Evolutionary conservation across 2,888 invertebrate genomes (phyloP).

Genomic region (Caenorhabditis doughertyi): DNA sequence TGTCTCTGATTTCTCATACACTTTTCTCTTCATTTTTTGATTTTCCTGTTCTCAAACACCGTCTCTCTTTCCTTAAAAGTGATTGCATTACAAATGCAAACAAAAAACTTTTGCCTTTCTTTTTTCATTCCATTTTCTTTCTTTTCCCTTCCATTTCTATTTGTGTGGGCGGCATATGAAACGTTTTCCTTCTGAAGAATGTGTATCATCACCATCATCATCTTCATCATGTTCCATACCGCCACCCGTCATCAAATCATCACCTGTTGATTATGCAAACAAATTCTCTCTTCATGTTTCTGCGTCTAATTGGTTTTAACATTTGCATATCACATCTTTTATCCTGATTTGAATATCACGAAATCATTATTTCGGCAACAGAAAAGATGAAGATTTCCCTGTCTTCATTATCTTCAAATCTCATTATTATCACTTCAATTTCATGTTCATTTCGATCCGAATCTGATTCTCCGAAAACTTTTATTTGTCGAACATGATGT

Average conservation of each 20-base stretch:
- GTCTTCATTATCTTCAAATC: constrained; percentile 4
- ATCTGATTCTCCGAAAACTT: background rate
- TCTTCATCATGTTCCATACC: constrained; percentile 33
- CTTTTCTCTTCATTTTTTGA: constrained; percentile 6
- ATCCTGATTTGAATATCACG: constrained; percentile 43
- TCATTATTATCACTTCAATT: constrained; percentile 29
- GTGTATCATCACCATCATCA: constrained; percentile 3
- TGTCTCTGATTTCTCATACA: constrained; percentile 26
- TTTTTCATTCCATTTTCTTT: constrained; percentile 23
- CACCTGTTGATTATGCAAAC: constrained; percentile 52
- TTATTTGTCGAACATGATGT: constrained; percentile 44
- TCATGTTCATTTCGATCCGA: constrained; percentile 9
- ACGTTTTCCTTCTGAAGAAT: constrained; percentile 18
- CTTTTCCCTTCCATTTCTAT: constrained; percentile 18
- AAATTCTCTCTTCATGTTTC: constrained; percentile 8
- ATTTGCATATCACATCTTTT: background rate
- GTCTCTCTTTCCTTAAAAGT: constrained; percentile 56
- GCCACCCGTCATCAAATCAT: constrained; percentile 23
- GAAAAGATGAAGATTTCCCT: background rate
- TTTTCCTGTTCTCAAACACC: constrained; percentile 23
- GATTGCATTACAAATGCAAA: constrained; percentile 61
- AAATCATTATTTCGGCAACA: constrained; percentile 18
- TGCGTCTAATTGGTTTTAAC: constrained; percentile 2
- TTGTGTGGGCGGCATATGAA: constrained; percentile 17
- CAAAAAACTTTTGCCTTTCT: constrained; percentile 41